Conservation (phyloP, 2,113 vertebrate species). For the Nerophis lumbriciformis region DNA sequence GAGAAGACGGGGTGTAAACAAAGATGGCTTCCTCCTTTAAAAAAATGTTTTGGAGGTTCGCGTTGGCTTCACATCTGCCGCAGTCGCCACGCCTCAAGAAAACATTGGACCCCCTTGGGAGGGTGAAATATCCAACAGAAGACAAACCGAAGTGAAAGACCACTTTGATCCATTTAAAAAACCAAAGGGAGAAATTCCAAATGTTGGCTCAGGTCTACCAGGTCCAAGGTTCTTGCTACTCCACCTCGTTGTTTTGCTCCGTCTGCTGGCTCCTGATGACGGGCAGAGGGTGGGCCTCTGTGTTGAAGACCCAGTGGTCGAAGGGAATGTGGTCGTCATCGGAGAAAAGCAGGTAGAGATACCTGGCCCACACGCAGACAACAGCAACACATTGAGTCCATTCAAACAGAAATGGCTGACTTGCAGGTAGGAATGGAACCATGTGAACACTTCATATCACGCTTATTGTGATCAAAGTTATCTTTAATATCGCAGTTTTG, state of each 20-base stretch:
- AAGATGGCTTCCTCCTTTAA: neutral
- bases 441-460: too few species aligned
- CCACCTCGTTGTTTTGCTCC: slow-evolving; percentile 60
- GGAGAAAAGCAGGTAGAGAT: slow-evolving; percentile 93
- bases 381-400: slow-evolving; percentile 1
- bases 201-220: neutral
- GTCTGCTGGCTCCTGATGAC: slow-evolving; percentile 73
- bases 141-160: neutral
- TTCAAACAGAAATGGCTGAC: too few species aligned
- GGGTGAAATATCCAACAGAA: neutral
- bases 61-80: too few species aligned
- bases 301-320: slow-evolving; percentile 97
- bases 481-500: too few species aligned
- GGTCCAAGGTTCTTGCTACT: slow-evolving; percentile 41
- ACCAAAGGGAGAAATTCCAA: neutral
- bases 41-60: too few species aligned
- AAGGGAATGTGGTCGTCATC: slow-evolving; percentile 93
- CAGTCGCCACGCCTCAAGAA: neutral
- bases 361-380: slow-evolving; percentile 62
- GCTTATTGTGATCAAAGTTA: too few species aligned
- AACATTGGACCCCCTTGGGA: neutral
- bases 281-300: slow-evolving; percentile 91
- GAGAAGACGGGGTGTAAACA: too few species aligned
- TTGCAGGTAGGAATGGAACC: too few species aligned
- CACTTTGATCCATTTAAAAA: neutral